Evolutionary conservation across 2,888 invertebrate species (phyloP), one percentile per base, ranked within the genome.

Genomic region (Parapristionchus giblindavisi): DNA sequence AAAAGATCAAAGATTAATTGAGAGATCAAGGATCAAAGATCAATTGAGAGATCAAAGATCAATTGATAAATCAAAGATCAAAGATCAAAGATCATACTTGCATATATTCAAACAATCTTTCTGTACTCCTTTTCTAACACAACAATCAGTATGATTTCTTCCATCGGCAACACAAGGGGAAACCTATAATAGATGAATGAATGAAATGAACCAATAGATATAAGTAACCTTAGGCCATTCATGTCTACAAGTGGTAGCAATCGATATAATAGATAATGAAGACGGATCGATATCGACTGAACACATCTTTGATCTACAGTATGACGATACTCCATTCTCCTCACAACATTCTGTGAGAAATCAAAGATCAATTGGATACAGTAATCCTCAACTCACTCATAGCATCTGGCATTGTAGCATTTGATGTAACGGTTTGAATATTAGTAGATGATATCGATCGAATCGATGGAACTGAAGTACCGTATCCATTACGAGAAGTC

Each of bases 21-120:
- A 14, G 17, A 43, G 17, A 14, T 43, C 8, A 43, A 43, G n/a
- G n/a, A n/a, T n/a, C n/a, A 43, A 43, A 43, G 17, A 43, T 43
- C 43, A 43, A 43, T 43, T 14, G 8, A 43, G 11, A 43, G 43
- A 43, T 43, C 43, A 17, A 43, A 14, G 43, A 43, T 17, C 11
- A 43, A 43, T 43, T 14, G 43, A 43, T 14, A 43, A 43, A 43
- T 14, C 8, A 54, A n/a, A 24, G n/a, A 24, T 6, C 17, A 14
- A 38, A 14, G n/a, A 40, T n/a, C 6, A 27, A 24, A 40, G 21
- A 40, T 11, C n/a, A 11, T 14, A 27, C 11, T 76, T 75, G 87
- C 94, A 94, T 91, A 94, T 93, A 87, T 94, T 93, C 80, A 94
- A 89, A 88, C 94, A 94, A 81, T 92, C 91, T 48, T 93, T 91